A percentile compares a stretch with the other conserved stretches of the same genome.
phyloP scores from a whole-genome alignment of 2,888 invertebrate species.

The Amaurobius ferox region DNA sequence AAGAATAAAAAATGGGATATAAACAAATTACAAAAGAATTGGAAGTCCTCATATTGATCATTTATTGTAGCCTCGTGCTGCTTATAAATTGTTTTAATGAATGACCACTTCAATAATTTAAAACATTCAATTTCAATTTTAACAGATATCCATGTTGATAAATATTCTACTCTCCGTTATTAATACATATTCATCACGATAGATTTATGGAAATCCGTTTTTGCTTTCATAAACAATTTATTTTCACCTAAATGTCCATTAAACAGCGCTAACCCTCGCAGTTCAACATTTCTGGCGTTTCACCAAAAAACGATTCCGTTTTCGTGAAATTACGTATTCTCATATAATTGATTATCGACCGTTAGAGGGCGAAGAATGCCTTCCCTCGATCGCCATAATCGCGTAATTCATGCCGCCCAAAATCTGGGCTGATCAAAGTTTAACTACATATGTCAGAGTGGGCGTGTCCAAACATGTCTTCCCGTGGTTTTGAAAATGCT shows the following conservation, averaged over 20 bases:
- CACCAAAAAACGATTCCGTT: slow-evolving; percentile 5
- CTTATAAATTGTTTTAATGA: no score
- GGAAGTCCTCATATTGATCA: no score
- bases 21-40: no score
- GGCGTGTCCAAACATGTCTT: slow-evolving; percentile 66
- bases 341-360: slow-evolving; percentile 14
- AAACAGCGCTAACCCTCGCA: neutral
- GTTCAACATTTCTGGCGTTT: slow-evolving; percentile 5
- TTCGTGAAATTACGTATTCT: slow-evolving; percentile 9
- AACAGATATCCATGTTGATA: no score
- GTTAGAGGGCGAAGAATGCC: neutral
- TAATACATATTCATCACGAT: neutral
- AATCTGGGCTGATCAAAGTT: slow-evolving; percentile 66
- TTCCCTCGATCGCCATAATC: slow-evolving; percentile 8
- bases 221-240: neutral
- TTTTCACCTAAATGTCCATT: neutral
- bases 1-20: no score
- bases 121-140: no score
- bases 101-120: no score
- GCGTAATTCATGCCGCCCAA: slow-evolving; percentile 57
- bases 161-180: no score
- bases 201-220: no score
- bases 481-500: slow-evolving; percentile 17
- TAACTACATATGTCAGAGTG: slow-evolving; percentile 45
- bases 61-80: no score